Conservation (phyloP, 2,113 vertebrate genomes). For the Brevimyrus niger region DNA sequence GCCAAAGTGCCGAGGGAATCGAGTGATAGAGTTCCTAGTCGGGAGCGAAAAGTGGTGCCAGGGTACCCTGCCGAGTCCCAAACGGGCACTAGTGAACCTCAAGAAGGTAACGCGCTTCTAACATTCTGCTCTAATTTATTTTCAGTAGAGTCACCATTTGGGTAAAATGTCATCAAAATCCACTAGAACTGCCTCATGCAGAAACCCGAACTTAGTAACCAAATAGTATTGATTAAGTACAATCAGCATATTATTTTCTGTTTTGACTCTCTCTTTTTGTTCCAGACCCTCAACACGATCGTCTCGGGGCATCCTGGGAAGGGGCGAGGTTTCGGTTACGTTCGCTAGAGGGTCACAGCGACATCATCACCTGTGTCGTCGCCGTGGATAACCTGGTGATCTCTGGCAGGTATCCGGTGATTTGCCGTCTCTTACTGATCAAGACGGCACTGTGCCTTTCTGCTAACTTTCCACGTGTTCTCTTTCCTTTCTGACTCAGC, state of each 20-base stretch:
- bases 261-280: constrained; percentile 1
- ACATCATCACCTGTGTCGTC: constrained; percentile 65
- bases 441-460: not conserved
- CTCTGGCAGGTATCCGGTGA: constrained; percentile 62
- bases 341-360: constrained; percentile 63
- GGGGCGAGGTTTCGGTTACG: constrained; percentile 61
- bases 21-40: constrained; percentile 30
- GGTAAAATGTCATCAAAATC: not conserved
- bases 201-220: not conserved
- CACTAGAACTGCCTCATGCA: not conserved
- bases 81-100: not conserved
- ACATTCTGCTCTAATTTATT: not conserved
- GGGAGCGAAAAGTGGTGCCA: constrained; percentile 18
- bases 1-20: constrained; percentile 52
- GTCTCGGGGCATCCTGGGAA: constrained; percentile 55
- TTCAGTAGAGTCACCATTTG: not conserved
- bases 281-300: constrained; percentile 48
- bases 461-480: not conserved
- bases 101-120: not conserved
- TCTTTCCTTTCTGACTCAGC: constrained; percentile 36
- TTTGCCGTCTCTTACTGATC: not conserved
- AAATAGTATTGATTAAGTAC: not conserved
- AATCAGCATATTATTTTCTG: not conserved
- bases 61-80: not conserved
- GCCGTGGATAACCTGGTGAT: constrained; percentile 64